Evolutionary conservation across 2,888 invertebrate species (phyloP).

Genomic region (Parochlus steinenii): DNA sequence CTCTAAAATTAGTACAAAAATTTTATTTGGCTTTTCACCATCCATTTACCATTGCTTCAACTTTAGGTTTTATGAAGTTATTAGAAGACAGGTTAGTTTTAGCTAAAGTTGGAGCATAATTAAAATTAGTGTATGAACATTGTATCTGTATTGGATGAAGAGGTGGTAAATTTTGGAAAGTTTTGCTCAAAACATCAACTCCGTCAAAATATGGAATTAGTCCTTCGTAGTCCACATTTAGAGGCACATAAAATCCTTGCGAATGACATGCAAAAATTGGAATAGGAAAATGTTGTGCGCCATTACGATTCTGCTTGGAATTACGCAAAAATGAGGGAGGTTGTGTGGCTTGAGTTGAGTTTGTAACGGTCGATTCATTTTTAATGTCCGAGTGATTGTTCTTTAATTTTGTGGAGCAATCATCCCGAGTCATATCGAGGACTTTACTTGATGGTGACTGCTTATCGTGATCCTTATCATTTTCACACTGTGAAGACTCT

Average conservation of each 20-base stretch:
- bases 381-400: conserved; percentile 10
- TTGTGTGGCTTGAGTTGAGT: conserved; percentile 8
- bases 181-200: conserved; percentile 37
- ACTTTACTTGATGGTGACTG: conserved; percentile 6
- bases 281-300: conserved; percentile 33
- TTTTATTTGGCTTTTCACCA: conserved; percentile 22
- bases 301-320: conserved; percentile 10
- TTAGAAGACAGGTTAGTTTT: conserved; percentile 15
- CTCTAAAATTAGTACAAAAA: too few species aligned
- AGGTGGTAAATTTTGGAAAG: conserved; percentile 34
- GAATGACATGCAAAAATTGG: conserved; percentile 84
- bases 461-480: conserved; percentile 9
- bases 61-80: conserved; percentile 21
- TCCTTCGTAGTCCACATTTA: conserved; percentile 60
- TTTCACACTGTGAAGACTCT: conserved; percentile 10
- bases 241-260: conserved; percentile 80
- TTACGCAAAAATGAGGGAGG: conserved; percentile 1
- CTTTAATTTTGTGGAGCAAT: conserved; percentile 4
- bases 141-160: conserved; percentile 81
- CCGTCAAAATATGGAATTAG: conserved; percentile 51
- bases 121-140: conserved; percentile 69
- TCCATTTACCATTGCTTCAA: conserved; percentile 26
- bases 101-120: conserved; percentile 20
- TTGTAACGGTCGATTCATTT: conserved; percentile 6
- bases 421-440: neutral